Evolutionary conservation across 2,888 invertebrate genomes (phyloP).

Genomic region (Polydesmus complanatus): DNA sequence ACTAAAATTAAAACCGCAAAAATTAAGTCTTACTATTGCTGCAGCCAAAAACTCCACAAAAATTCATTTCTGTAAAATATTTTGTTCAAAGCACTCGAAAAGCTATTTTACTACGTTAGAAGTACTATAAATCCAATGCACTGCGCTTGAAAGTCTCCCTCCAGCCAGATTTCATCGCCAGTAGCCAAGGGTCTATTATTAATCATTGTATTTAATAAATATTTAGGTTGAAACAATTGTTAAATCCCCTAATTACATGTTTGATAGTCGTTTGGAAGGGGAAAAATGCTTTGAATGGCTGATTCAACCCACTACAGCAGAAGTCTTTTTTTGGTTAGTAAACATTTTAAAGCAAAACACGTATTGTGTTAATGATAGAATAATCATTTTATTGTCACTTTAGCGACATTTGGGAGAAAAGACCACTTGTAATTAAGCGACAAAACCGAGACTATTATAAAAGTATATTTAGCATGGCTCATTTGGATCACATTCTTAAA

Average conservation of each 20-base stretch:
- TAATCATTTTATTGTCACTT: background rate
- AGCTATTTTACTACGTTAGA: too few species aligned
- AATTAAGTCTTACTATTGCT: too few species aligned
- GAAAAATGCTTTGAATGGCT: conserved; percentile 54
- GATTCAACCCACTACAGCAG: conserved; percentile 48
- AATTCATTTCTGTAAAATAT: too few species aligned
- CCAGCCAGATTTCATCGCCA: background rate
- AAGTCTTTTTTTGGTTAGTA: conserved; percentile 45
- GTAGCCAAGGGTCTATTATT: too few species aligned
- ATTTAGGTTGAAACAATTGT: background rate
- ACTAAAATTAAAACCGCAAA: too few species aligned
- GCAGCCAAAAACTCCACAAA: too few species aligned
- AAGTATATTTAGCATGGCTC: conserved; percentile 54
- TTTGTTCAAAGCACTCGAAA: too few species aligned
- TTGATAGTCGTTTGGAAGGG: conserved; percentile 44
- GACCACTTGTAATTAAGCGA: conserved; percentile 51
- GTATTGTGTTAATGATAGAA: background rate
- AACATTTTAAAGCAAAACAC: background rate
- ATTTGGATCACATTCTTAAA: conserved; percentile 58
- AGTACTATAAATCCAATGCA: background rate
- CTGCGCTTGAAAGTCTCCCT: background rate
- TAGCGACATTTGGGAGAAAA: conserved; percentile 64
- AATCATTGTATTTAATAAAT: background rate
- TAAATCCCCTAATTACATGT: conserved; percentile 26
- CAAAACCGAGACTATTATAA: conserved; percentile 48